Evolutionary conservation across 2,888 invertebrate genomes (phyloP), one percentile per base, ranked within the genome.

Genomic region (Cheilosia vulpina): DNA sequence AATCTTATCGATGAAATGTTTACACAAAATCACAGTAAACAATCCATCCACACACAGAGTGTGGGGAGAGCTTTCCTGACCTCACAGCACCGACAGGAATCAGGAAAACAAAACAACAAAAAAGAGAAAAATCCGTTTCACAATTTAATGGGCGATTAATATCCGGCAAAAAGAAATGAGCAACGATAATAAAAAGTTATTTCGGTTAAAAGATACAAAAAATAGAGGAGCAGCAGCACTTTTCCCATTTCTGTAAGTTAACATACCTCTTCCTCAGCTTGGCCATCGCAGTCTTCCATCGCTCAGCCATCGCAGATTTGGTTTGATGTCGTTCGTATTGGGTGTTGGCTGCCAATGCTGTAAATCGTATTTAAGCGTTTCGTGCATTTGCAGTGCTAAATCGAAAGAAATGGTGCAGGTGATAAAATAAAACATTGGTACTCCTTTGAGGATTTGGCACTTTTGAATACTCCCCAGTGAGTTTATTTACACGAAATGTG

Each of bases 221-320:
- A 87, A 55, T 52, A 60, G 17, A 47, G 9, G 17, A 41, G 50
- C 21, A 45, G 45, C 7, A 38, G 3, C 13, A n/a, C 4, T 47
- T 47, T 47, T 60, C 55, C 19, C 53, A 45, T 45, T 57, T 60
- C n/a, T 5, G 6, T 58, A 31, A 11, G 24, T 24, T 19, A 34
- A 76, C 89, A 80, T 89, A 89, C 89, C 89, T 89, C 87, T 89
- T 88, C 68, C 88, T 89, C 58, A 89, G 81, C 88, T 88, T 89
- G 34, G 88, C 78, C 69, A 90, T 87, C 68, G 88, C 88, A 88
- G 78, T 87, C 87, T 87, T 88, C 90, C 90, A 89, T 79, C 89
- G 88, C 84, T 90, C 89, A 57, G 89, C 82, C 90, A 90, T 90
- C 55, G 75, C 77, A 66, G 65, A 65, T 79, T 57, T 52, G 38